These are phyloP conservation scores for Sturnira hondurensis DNA, from an alignment of 2,113 vertebrate species.

Conservation along the genomic window DNA sequence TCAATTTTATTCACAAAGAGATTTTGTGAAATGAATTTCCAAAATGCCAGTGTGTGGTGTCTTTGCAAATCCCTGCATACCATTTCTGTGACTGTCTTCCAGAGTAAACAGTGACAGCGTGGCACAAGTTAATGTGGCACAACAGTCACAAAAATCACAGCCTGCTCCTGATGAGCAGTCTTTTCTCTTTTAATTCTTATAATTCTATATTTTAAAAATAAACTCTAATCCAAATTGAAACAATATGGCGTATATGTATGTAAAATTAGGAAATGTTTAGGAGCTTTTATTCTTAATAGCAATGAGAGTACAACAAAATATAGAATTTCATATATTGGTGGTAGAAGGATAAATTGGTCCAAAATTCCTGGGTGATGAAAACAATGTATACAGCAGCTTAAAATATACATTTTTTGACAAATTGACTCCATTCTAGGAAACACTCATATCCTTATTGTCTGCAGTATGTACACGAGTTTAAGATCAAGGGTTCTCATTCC, in stretches of 20 bases:
- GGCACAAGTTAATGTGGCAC: not conserved
- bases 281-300: not conserved
- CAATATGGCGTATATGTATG: not conserved
- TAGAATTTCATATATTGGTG: not conserved
- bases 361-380: not conserved
- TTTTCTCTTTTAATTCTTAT: slow-evolving; percentile 9
- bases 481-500: not conserved
- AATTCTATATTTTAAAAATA: slow-evolving; percentile 26
- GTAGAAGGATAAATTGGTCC: not conserved
- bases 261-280: not conserved
- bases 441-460: not conserved
- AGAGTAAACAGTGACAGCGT: not conserved
- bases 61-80: not conserved
- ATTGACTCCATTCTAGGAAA: not conserved
- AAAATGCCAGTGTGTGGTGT: not conserved
- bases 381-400: not conserved
- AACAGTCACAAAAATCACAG: not conserved
- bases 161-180: not conserved
- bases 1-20: not conserved
- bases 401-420: not conserved
- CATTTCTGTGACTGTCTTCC: not conserved
- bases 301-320: not conserved
- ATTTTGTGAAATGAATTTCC: not conserved
- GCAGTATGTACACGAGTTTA: not conserved
- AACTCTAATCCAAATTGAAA: slow-evolving; percentile 14